Base-by-base conservation (phyloP, 1,140 invertebrate genomes). In the Drosophila prosaltans region DNA sequence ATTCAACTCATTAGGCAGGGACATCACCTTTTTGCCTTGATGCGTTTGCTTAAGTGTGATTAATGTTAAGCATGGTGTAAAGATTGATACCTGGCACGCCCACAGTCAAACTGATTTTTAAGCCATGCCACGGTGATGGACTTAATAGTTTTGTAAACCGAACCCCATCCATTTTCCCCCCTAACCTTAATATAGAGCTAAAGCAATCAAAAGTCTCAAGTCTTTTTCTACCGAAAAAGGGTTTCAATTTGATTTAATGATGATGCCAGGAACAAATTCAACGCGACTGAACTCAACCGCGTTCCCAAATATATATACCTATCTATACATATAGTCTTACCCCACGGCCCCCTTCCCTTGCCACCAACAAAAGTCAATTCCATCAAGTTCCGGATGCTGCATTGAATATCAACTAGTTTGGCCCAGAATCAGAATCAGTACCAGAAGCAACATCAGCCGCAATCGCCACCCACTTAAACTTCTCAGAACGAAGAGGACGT, bases 241-340 rank as follows among this genome's bases (percentile, higher is more conserved):
- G 83, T 88, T 86, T 89, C 83, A 86, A 86, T 86, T 86, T 86
- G 83, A 86, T 89, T 86, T 86, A 86, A 86, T 86, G 83, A 89
- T 79, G 83, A 76, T 78, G 83, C 80, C 73, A 79, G 83, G 76
- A 51, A 88, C 83, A 86, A 88, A 83, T 86, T 86, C 84, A 88
- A 88, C 73, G 80, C 83, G 45, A 51, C 45, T 51, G 1, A 72
- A 78, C 65, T 71, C 69, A 64, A 69, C 72, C 45, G 68, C 78
- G 69, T 62, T 58, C 64, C 55, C 48, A 57, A 51, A 51, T 24
- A 51, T 9, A 51, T 6, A 26, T 8, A 21, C 4, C 0, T 16
- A 30, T 55, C 30, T 41, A 67, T 57, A 60, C 11, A 48, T 21
- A 43, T n/a, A 40, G 2, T 30, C 8, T n/a, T 11, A n/a, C 45